Conservation (phyloP, 2,797 vertebrate species). For the Heterohyrax brucei region DNA sequence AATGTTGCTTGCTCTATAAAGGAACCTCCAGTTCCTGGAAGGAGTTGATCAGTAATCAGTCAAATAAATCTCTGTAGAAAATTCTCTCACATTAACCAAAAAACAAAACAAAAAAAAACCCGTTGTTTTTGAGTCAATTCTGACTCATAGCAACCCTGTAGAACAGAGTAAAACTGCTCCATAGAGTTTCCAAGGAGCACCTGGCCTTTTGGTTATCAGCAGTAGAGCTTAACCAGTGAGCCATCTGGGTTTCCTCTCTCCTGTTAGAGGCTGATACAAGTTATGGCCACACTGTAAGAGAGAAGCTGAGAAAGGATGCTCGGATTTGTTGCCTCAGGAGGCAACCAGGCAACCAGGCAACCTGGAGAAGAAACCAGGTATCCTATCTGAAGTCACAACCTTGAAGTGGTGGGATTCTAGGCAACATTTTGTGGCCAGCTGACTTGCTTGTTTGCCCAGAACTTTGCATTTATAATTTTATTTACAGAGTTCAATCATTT, state of each 20-base stretch:
- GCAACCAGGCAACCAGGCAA: no score
- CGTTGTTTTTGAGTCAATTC: no score
- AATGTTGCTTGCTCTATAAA: neutral
- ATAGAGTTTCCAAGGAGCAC: no score
- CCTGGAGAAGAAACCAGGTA: neutral
- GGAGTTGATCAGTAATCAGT: neutral
- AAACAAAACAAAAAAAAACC: no score
- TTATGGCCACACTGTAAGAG: neutral
- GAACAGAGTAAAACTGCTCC: no score
- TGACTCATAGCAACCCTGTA: no score
- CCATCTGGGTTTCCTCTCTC: no score
- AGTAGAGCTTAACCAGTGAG: no score
- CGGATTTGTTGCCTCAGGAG: neutral
- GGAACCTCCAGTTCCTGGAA: neutral
- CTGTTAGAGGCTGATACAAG: neutral
- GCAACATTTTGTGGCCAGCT: neutral
- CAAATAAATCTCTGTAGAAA: neutral
- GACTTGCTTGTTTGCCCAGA: neutral
- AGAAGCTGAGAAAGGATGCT: neutral
- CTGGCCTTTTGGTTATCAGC: no score
- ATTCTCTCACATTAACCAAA: neutral
- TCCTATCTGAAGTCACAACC: neutral
- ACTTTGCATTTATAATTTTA: constrained; percentile 17
- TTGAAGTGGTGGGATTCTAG: neutral
- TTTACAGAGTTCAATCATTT: constrained; percentile 29